These are phyloP conservation scores for Bruchidius siliquastri DNA, from an alignment of 2,888 invertebrate genomes.

Conservation along the genomic window DNA sequence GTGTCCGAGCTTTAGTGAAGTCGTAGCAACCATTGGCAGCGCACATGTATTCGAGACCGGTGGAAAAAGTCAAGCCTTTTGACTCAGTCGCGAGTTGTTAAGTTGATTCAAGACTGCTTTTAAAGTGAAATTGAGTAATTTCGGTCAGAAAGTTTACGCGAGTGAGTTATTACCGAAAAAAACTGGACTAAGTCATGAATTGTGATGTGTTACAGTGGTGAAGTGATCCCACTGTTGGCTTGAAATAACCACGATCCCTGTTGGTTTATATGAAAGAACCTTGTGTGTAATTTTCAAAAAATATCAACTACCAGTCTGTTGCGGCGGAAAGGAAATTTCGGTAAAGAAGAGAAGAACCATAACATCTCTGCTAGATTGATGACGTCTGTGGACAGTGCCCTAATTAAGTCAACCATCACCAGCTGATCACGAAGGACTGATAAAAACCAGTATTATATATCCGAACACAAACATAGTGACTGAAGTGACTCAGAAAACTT, in stretches of 20 bases:
- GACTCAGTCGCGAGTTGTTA: neutral
- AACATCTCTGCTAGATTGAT: no score
- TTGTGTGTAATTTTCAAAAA: no score
- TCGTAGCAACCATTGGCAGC: constrained; percentile 30
- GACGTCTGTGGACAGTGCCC: no score
- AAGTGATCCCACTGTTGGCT: neutral
- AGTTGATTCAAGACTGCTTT: neutral
- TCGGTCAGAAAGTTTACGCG: neutral
- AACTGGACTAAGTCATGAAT: neutral
- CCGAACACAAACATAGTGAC: no score
- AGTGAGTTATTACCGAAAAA: neutral
- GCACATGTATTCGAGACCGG: constrained; percentile 21
- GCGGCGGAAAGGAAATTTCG: no score
- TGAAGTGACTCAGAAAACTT: no score
- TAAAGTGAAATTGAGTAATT: neutral
- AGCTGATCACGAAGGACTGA: neutral
- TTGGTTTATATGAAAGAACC: no score
- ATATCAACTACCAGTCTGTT: no score
- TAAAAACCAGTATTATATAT: no score
- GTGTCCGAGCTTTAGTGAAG: constrained; percentile 38
- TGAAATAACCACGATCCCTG: no score
- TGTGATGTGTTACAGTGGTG: neutral
- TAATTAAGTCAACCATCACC: neutral
- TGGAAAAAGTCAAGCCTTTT: neutral
- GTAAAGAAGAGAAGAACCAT: no score